A percentile compares a stretch with the other conserved stretches of the same genome.
Evolutionary conservation across 1,140 invertebrate species (phyloP).

Genomic region (Dendrolimus punctatus): DNA sequence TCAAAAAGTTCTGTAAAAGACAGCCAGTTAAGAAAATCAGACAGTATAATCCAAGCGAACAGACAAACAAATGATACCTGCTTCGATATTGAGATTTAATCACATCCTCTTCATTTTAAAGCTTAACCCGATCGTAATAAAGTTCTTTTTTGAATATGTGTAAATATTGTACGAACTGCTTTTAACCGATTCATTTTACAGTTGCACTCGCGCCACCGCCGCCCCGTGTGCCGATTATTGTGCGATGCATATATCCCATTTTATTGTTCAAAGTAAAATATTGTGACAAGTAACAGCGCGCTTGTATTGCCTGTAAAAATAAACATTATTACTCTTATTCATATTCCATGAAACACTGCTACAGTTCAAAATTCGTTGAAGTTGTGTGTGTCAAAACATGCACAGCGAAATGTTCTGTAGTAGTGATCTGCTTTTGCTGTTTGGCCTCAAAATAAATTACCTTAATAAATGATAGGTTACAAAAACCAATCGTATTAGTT

Average conservation of each 20-base stretch:
- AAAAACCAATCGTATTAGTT: no score
- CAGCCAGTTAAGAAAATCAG: no score
- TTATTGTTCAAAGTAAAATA: constrained; percentile 29
- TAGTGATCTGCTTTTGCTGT: no score
- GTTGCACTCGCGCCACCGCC: constrained; percentile 1
- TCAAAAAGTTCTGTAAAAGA: no score
- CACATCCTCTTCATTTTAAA: not conserved
- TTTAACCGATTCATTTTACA: constrained; percentile 9
- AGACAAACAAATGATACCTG: no score
- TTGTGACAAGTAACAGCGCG: constrained; percentile 23
- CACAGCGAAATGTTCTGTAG: no score
- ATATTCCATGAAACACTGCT: not conserved
- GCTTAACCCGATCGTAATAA: not conserved
- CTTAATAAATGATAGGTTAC: no score
- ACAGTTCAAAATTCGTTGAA: not conserved
- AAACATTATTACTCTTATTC: constrained; percentile 1
- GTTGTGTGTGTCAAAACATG: no score
- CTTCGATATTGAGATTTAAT: not conserved
- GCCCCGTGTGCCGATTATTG: constrained; percentile 12
- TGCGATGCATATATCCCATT: constrained; percentile 20
- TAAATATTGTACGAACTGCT: not conserved
- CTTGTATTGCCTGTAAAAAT: constrained; percentile 6
- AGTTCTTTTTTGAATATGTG: not conserved
- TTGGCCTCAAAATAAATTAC: no score
- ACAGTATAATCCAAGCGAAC: no score